Percentiles rank a stretch among this genome's conserved stretches.
Conservation (phyloP, 2,797 vertebrate species). For the Phylloscopus collybita region DNA sequence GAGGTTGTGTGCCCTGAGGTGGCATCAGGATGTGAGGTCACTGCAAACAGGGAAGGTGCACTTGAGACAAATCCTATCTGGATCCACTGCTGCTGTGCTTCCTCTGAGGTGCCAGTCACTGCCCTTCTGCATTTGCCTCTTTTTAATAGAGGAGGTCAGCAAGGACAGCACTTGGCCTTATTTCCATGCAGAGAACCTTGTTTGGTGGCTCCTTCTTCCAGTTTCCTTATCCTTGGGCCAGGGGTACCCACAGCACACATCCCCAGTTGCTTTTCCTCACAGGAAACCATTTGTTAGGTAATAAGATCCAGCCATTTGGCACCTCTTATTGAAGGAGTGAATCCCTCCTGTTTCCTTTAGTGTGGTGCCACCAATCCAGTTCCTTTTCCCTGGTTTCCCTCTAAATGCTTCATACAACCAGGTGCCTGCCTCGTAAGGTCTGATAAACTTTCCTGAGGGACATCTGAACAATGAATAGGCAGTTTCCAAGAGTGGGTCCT, state of each 20-base stretch:
- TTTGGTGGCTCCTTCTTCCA: neutral
- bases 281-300: neutral
- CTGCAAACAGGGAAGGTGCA: neutral
- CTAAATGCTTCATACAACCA: neutral
- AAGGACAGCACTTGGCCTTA: neutral
- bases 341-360: neutral
- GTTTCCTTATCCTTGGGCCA: neutral
- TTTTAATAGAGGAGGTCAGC: neutral
- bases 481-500: neutral
- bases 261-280: neutral
- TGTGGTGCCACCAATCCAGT: neutral
- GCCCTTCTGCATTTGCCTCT: neutral
- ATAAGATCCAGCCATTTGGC: neutral
- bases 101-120: neutral
- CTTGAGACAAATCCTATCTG: neutral
- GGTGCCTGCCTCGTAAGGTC: neutral
- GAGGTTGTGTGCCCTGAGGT: too few relatives aligned
- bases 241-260: accelerated
- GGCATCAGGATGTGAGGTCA: accelerated
- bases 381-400: neutral
- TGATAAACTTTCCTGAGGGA: neutral
- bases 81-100: accelerated
- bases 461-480: neutral
- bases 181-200: neutral
- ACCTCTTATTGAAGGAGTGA: neutral